phyloP scores from a whole-genome alignment of 2,113 vertebrate species.

The Cyanoramphus novaezelandiae region DNA sequence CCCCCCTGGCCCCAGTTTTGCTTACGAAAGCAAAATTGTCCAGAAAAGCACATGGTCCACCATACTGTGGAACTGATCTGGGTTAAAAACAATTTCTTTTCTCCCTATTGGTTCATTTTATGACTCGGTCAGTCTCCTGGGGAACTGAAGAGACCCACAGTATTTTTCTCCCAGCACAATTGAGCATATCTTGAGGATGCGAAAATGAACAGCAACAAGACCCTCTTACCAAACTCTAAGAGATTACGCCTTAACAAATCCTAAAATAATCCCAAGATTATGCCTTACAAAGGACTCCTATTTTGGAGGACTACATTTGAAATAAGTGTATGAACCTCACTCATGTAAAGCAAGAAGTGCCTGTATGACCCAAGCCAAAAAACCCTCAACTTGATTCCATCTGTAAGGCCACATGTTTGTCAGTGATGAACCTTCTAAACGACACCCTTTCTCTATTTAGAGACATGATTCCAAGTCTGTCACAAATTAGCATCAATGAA shows the following conservation, averaged over 20 bases:
- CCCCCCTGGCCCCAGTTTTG: background rate
- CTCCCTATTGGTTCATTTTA: background rate
- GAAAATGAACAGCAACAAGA: background rate
- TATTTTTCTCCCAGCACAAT: background rate
- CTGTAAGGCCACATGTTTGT: background rate
- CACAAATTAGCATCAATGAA: background rate
- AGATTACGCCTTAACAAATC: background rate
- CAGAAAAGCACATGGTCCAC: background rate
- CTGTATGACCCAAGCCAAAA: background rate
- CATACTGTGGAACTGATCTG: background rate
- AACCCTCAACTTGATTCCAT: background rate
- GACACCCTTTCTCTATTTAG: rapidly evolving
- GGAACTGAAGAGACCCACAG: background rate
- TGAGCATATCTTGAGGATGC: background rate
- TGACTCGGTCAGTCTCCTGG: background rate
- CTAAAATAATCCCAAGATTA: background rate
- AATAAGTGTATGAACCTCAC: background rate
- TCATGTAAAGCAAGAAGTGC: background rate
- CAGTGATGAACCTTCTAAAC: background rate
- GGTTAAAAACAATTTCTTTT: background rate
- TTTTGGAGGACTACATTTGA: background rate
- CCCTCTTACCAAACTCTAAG: background rate
- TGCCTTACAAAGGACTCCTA: background rate
- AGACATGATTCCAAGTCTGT: background rate
- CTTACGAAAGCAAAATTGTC: background rate